Conservation (phyloP, 1,140 invertebrate species). For the Orius laevigatus region DNA sequence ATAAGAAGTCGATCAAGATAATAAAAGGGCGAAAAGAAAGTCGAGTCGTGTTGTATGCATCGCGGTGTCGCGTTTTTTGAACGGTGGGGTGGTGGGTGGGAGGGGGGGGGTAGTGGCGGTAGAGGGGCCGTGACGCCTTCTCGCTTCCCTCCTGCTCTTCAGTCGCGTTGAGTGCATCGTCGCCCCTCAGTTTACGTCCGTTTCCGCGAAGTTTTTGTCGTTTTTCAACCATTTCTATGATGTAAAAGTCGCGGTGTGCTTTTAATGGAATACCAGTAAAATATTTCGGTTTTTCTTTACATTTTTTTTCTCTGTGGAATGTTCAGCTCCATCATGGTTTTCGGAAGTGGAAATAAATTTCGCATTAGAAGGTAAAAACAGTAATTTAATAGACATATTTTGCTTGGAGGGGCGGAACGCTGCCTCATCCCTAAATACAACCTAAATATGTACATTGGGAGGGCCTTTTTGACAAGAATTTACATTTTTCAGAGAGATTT, state of each 20-base stretch:
- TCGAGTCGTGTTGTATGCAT: neutral
- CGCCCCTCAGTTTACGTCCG: neutral
- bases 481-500: no score
- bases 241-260: neutral
- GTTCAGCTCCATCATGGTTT: slow-evolving; percentile 36
- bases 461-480: no score
- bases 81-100: neutral
- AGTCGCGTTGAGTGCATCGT: neutral
- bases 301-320: slow-evolving; percentile 10
- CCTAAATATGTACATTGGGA: no score
- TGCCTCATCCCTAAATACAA: no score
- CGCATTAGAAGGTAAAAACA: slow-evolving; percentile 37
- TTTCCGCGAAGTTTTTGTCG: no score
- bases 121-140: no score
- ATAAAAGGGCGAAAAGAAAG: no score
- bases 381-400: no score
- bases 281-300: slow-evolving; percentile 13
- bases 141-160: neutral
- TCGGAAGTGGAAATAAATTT: slow-evolving; percentile 42
- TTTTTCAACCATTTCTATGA: neutral
- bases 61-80: neutral
- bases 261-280: neutral
- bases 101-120: no score
- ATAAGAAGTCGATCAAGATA: no score
- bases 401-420: no score